A percentile compares a stretch with the other conserved stretches of the same genome.
phyloP scores from a whole-genome alignment of 2,797 vertebrate genomes.

The Malacoctenus gilli region DNA sequence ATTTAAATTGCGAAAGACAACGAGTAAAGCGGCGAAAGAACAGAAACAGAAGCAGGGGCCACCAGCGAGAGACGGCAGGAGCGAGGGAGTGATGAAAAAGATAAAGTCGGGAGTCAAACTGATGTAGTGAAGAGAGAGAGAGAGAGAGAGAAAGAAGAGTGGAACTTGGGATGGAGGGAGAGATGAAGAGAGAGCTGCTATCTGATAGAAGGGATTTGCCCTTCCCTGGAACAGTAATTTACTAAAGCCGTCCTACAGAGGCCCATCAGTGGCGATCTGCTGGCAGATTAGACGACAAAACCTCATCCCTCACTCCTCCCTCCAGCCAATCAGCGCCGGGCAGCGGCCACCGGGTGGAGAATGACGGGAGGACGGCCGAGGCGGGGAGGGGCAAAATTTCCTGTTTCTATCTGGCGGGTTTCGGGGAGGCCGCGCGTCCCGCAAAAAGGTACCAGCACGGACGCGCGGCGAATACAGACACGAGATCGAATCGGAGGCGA shows the following conservation, averaged over 20 bases:
- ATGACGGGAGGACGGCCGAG: slow-evolving; percentile 60
- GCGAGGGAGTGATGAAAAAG: slow-evolving; percentile 54
- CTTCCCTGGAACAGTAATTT: slow-evolving; percentile 80
- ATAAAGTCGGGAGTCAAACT: slow-evolving; percentile 65
- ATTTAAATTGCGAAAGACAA: slow-evolving; percentile 18
- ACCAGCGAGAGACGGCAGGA: slow-evolving; percentile 22
- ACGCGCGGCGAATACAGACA: slow-evolving; percentile 25
- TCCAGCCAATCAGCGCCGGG: slow-evolving; percentile 70
- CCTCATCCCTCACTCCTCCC: slow-evolving; percentile 70
- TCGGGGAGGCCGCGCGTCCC: slow-evolving; percentile 40
- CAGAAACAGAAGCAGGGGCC: slow-evolving; percentile 18
- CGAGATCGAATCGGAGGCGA: slow-evolving; percentile 53
- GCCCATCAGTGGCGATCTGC: slow-evolving; percentile 80
- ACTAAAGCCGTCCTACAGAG: slow-evolving; percentile 81
- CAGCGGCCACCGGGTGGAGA: slow-evolving; percentile 49
- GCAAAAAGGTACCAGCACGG: slow-evolving; percentile 25
- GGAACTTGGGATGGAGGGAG: slow-evolving; percentile 51
- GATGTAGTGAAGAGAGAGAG: slow-evolving; percentile 58
- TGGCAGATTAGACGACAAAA: slow-evolving; percentile 78
- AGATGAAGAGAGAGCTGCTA: slow-evolving; percentile 67
- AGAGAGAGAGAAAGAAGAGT: slow-evolving; percentile 51
- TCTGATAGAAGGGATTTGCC: slow-evolving; percentile 81
- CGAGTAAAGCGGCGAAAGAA: background rate
- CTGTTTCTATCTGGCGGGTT: slow-evolving; percentile 53
- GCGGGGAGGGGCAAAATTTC: slow-evolving; percentile 47